phyloP scores from a whole-genome alignment of 2,888 invertebrate species.

The Heliconius ismenius region DNA sequence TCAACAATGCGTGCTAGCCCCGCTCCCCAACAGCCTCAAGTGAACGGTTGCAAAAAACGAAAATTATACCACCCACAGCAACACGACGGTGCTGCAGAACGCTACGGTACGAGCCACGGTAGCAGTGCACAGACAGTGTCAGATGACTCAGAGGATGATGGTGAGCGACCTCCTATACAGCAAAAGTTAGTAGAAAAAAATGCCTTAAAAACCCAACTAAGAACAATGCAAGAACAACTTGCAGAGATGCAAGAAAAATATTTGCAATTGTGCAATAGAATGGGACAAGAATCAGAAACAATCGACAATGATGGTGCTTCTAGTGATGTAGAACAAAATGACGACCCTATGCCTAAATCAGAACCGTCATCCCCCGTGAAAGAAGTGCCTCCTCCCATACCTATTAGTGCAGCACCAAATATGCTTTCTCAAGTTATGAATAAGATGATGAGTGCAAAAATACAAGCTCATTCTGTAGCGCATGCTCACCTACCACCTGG shows the following conservation, averaged over 20 bases:
- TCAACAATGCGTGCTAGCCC: conserved; percentile 95
- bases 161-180: conserved; percentile 88
- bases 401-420: conserved; percentile 73
- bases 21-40: conserved; percentile 86
- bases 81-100: conserved; percentile 87
- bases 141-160: conserved; percentile 89
- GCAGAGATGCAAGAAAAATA: conserved; percentile 96
- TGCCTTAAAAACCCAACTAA: conserved; percentile 91
- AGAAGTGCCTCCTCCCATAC: conserved; percentile 76
- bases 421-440: conserved; percentile 85
- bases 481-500: conserved; percentile 83
- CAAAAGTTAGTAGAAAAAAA: conserved; percentile 94
- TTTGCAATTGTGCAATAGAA: conserved; percentile 91
- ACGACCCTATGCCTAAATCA: conserved; percentile 78
- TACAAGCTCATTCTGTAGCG: conserved; percentile 81
- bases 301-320: conserved; percentile 88
- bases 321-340: conserved; percentile 85
- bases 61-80: conserved; percentile 98
- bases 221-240: conserved; percentile 93
- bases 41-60: conserved; percentile 96
- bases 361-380: conserved; percentile 82
- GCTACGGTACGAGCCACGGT: conserved; percentile 78
- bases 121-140: conserved; percentile 77
- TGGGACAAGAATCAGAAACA: conserved; percentile 90
- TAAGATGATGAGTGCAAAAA: conserved; percentile 85